Conservation (phyloP, 2,113 vertebrate species). For the Calyptommatus sinebrachiatus region DNA sequence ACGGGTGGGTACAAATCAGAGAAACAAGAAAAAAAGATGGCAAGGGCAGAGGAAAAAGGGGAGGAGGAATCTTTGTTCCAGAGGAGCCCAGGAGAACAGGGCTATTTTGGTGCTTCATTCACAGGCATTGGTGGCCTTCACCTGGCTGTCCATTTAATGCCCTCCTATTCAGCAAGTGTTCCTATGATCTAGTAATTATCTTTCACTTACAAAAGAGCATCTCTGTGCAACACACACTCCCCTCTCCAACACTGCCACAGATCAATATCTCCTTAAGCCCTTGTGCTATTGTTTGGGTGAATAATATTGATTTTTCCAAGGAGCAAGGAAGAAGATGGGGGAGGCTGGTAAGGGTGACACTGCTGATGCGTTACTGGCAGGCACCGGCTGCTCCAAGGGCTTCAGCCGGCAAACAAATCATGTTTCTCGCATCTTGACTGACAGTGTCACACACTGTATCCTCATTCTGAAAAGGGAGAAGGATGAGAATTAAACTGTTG, state of each 20-base stretch:
- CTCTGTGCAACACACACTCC: slow-evolving; percentile 65
- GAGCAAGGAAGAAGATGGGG: slow-evolving; percentile 6
- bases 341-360: slow-evolving; percentile 48
- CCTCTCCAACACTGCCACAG: slow-evolving; percentile 55
- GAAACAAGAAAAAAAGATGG: neutral
- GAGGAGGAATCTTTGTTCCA: slow-evolving; percentile 40
- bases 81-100: slow-evolving; percentile 17
- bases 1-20: neutral
- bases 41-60: slow-evolving; percentile 36
- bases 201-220: slow-evolving; percentile 72
- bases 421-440: neutral
- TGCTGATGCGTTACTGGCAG: neutral
- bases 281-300: slow-evolving; percentile 65
- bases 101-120: slow-evolving; percentile 23
- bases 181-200: slow-evolving; percentile 73
- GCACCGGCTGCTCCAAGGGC: slow-evolving; percentile 33
- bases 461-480: neutral
- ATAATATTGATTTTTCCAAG: slow-evolving; percentile 65
- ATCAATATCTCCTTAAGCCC: slow-evolving; percentile 71
- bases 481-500: neutral
- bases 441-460: neutral
- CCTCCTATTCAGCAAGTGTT: slow-evolving; percentile 66
- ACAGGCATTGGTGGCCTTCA: slow-evolving; percentile 52
- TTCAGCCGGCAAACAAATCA: neutral
- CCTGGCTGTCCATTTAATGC: slow-evolving; percentile 66